Base-by-base conservation (phyloP, 2,113 vertebrate genomes). In the Artemisiospiza belli region DNA sequence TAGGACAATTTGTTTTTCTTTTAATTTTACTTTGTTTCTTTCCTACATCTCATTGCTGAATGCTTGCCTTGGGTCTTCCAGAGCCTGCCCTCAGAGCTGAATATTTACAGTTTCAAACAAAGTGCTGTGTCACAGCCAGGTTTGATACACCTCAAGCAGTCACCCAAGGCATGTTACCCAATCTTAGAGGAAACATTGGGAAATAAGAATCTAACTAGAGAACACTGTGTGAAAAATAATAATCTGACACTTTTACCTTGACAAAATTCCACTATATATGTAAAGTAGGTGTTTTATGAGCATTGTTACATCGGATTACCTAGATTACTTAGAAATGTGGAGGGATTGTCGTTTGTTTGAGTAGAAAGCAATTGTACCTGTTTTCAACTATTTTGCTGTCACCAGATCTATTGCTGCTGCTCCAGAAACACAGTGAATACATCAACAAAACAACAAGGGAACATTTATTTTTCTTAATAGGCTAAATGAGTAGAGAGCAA, bases 361-460 rank as follows among this genome's bases (percentile, higher is more conserved):
- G 33, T 22, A 88, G 57, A 83, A 87, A 59, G 61, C 30, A 87
- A 76, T 13, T 52, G 63, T 92, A 92, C 78, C 87, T 54, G 20
- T 63, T 92, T 86, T 87, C 70, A 94, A 8, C 35, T 37, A 2
- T 61, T 49, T 95, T 83, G 72, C 61, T 77, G 17, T 57, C 73
- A n/a, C 33, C 83, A 94, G 74, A 88, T 87, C 61, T 69, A n/a
- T 21, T 67, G 39, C 27, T 90, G 31, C 33, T 62, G 75, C 79
- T 78, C 43, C 68, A 89, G 84, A 96, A 92, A 85, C 69, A 91
- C 94, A 92, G 79, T 51, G 43, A 91, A 87, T 75, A 80, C 8
- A 59, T 61, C 54, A 92, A 83, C 61, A 85, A 95, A 91, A 87
- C 67, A 93, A 59, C 59, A 94, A 79, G 69, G 12, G 49, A n/a